These are phyloP conservation scores for Polypedilum vanderplanki DNA, from an alignment of 1,140 invertebrate genomes.

Conservation along the genomic window DNA sequence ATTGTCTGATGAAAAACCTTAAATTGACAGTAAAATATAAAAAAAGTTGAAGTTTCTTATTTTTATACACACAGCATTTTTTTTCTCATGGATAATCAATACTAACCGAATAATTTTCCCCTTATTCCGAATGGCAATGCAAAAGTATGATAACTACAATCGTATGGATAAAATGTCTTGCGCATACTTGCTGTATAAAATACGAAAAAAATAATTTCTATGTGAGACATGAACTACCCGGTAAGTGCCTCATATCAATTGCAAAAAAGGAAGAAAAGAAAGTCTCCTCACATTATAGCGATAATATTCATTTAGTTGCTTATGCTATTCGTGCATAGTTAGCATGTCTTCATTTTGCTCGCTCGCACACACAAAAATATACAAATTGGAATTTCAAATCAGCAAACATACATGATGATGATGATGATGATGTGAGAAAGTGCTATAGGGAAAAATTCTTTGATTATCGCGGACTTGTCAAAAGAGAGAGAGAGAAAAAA, in stretches of 20 bases:
- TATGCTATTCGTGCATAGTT: slow-evolving; percentile 11
- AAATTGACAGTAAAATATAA: background rate
- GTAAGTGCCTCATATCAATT: too few relatives aligned
- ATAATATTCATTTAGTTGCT: background rate
- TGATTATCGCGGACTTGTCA: too few relatives aligned
- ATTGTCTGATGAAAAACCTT: slow-evolving; percentile 2
- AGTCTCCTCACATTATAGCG: background rate
- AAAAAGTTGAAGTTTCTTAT: background rate
- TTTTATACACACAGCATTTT: background rate
- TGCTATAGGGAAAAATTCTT: too few relatives aligned
- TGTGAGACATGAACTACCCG: too few relatives aligned
- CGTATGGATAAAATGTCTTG: background rate
- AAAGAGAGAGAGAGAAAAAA: too few relatives aligned
- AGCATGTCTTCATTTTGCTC: background rate
- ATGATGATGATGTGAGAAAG: too few relatives aligned
- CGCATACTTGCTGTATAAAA: background rate
- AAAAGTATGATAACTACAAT: background rate
- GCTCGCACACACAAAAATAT: too few relatives aligned
- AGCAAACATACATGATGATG: too few relatives aligned
- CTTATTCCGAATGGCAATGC: background rate
- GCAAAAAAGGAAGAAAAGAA: background rate
- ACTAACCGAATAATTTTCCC: background rate
- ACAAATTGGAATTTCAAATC: too few relatives aligned
- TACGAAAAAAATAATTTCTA: background rate
- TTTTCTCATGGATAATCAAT: slow-evolving; percentile 13